Conservation (phyloP, 2,113 vertebrate genomes). For the Clinocottus analis region DNA sequence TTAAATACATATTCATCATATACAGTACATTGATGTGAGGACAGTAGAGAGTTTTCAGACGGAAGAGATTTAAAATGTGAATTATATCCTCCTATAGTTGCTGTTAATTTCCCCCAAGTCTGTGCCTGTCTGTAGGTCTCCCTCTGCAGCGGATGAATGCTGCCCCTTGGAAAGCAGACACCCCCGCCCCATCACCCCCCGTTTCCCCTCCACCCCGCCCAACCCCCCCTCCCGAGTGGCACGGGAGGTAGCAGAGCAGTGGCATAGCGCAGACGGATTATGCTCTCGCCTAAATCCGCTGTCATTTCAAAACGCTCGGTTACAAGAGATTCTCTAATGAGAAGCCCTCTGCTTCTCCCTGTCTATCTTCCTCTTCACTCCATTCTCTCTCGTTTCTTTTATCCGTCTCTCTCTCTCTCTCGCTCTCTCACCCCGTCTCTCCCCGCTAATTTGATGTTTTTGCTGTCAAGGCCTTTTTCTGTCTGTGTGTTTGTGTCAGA, state of each 20-base stretch:
- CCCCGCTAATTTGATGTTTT: slow-evolving; percentile 53
- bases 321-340: slow-evolving; percentile 79
- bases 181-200: background rate
- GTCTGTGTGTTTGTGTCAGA: slow-evolving; percentile 47
- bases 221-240: slow-evolving; percentile 7
- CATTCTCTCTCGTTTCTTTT: slow-evolving; percentile 58
- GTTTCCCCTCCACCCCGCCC: no score
- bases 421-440: slow-evolving; percentile 38
- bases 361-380: slow-evolving; percentile 59
- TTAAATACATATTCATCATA: background rate
- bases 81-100: slow-evolving; percentile 29
- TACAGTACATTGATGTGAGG: background rate
- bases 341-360: slow-evolving; percentile 62
- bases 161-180: slow-evolving; percentile 44
- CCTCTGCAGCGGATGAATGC: slow-evolving; percentile 34
- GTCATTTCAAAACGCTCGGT: slow-evolving; percentile 74
- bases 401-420: slow-evolving; percentile 51
- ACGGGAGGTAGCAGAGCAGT: slow-evolving; percentile 44
- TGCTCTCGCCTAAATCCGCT: slow-evolving; percentile 71
- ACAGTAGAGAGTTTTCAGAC: background rate
- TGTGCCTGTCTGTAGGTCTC: slow-evolving; percentile 24
- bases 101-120: slow-evolving; percentile 24
- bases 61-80: background rate
- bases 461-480: slow-evolving; percentile 64
- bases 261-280: slow-evolving; percentile 70